Conservation (phyloP, 2,797 vertebrate genomes). For the Borostomias antarcticus region DNA sequence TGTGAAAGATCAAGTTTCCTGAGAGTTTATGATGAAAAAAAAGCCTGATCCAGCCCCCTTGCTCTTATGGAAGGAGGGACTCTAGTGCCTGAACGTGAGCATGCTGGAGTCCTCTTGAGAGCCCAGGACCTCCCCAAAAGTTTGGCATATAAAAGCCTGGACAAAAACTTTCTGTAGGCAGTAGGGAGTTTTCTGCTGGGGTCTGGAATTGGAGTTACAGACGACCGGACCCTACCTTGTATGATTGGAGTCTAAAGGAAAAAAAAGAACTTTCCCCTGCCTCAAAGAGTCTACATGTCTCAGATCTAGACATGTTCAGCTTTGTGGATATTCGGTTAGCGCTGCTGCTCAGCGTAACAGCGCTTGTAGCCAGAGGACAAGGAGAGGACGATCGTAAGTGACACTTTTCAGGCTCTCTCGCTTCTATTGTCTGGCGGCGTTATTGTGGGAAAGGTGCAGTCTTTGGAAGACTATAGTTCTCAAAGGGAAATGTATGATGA, state of each 20-base stretch:
- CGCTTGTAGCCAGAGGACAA: constrained; percentile 91
- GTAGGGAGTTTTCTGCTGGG: constrained; percentile 98
- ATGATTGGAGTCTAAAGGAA: constrained; percentile 95
- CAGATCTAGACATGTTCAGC: constrained; percentile 99
- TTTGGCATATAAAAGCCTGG: constrained; percentile 87
- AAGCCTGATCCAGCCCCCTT: constrained; percentile 55
- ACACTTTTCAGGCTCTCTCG: constrained; percentile 43
- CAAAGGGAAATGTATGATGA: neutral
- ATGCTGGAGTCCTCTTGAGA: constrained; percentile 35
- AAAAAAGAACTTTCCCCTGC: constrained; percentile 81
- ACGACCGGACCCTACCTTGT: constrained; percentile 86
- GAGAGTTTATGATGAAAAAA: constrained; percentile 33
- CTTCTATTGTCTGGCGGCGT: neutral
- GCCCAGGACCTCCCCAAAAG: constrained; percentile 80
- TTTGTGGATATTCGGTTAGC: constrained; percentile 99
- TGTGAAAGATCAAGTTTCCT: constrained; percentile 24
- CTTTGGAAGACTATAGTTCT: neutral
- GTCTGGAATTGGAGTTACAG: constrained; percentile 89
- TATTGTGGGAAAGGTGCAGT: neutral
- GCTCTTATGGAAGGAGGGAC: constrained; percentile 78
- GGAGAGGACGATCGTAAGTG: constrained; percentile 92
- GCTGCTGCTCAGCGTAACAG: constrained; percentile 91
- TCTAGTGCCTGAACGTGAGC: constrained; percentile 70
- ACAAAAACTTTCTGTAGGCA: constrained; percentile 84
- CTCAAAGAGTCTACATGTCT: constrained; percentile 99